Percentiles rank a stretch among this genome's conserved stretches.
Evolutionary conservation across 2,888 invertebrate species (phyloP).

Genomic region (Chaitophorus viminalis): DNA sequence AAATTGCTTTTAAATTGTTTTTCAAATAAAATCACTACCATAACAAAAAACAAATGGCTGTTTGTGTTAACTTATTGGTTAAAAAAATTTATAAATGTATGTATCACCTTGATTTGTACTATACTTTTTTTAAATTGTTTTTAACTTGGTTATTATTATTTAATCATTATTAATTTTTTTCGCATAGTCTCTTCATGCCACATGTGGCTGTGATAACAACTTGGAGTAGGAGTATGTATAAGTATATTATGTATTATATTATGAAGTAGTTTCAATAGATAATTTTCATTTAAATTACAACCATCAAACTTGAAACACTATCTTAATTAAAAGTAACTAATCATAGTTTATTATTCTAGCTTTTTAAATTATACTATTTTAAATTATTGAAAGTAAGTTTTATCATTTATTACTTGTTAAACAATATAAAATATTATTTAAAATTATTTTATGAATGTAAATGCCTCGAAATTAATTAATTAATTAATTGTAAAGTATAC

Average conservation of each 20-base stretch:
- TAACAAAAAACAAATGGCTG: neutral
- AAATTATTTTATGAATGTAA: too few relatives aligned
- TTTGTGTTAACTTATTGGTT: neutral
- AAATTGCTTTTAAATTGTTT: too few relatives aligned
- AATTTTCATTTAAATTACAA: slow-evolving; percentile 20
- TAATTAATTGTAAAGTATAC: too few relatives aligned
- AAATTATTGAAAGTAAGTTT: slow-evolving; percentile 24
- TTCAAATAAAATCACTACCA: too few relatives aligned
- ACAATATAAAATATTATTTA: neutral
- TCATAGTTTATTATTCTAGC: neutral
- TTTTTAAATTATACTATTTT: neutral
- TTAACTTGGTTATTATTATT: slow-evolving; percentile 39
- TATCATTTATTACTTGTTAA: neutral
- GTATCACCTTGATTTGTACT: slow-evolving; percentile 17
- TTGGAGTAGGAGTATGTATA: slow-evolving; percentile 36
- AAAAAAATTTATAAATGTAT: neutral
- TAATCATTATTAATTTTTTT: slow-evolving; percentile 11
- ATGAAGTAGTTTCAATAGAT: neutral
- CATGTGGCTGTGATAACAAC: slow-evolving; percentile 21
- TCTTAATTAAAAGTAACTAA: neutral
- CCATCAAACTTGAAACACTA: slow-evolving; percentile 28
- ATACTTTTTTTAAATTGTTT: neutral
- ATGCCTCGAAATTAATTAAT: too few relatives aligned
- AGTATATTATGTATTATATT: neutral
- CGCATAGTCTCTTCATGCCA: slow-evolving; percentile 5